Evolutionary conservation across 2,888 invertebrate species (phyloP), one percentile per base, ranked within the genome.

Genomic region (Pecten maximus): DNA sequence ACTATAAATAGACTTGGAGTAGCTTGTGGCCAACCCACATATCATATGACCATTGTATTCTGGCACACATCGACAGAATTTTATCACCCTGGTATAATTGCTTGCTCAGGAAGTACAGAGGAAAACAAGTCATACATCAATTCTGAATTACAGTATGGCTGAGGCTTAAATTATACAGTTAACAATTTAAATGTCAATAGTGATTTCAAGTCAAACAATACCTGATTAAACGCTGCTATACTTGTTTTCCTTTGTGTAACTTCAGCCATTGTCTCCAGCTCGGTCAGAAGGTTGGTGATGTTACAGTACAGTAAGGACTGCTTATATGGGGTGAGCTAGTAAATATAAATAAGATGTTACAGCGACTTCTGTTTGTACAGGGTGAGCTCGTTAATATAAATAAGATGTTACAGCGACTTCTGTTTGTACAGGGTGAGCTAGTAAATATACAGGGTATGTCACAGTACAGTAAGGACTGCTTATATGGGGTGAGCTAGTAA

Each of bases 221-320:
- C 96, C 94, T 93, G 91, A 90, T 96, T 96, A 91, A 95, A 96
- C 15, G 91, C 74, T 19, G 90, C 44, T n/a, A 95, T 90, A 4
- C 93, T 93, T 8, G 91, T 89, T 89, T 95, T 93, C 40, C 97
- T 94, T 15, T 93, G 92, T 16, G 92, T 92, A 88, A 96, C 94
- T 6, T 95, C 94, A 28, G 95, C 94, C 1, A 94, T 94, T 6
- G 93, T 89, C 87, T 93, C 94, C 74, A 97, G 91, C 60, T 94
- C 92, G 0, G 95, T 92, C 28, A 96, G 94, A 90, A 97, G 93
- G 10, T 95, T 91, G 19, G 93, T 91, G 10, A 96, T 92, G 88
- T 93, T 93, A 91, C 95, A 96, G 88, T 95, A 93, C 0, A 90
- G 90, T 87, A 95, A 90, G 23, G 92, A 89, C 91, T 91, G 91